A percentile compares a stretch with the other conserved stretches of the same genome.
Conservation (phyloP, 2,113 vertebrate species). For the Cyrtonyx montezumae region DNA sequence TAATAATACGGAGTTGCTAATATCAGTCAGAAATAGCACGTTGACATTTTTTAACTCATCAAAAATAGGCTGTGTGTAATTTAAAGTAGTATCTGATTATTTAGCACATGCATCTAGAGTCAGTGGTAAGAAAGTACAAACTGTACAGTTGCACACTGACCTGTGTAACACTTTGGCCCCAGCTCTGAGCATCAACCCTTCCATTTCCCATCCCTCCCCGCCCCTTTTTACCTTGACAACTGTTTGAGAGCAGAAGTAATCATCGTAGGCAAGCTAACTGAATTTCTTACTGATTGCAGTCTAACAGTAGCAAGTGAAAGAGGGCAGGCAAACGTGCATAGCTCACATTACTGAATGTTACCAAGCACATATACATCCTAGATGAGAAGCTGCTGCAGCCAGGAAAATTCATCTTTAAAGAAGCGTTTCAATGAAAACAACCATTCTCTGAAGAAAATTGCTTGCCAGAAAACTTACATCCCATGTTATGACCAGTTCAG, state of each 20-base stretch:
- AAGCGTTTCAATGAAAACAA: neutral
- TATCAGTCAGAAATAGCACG: neutral
- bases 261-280: neutral
- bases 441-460: neutral
- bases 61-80: neutral
- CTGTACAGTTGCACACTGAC: neutral
- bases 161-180: neutral
- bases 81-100: neutral
- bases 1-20: neutral
- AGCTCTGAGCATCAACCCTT: neutral
- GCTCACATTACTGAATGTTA: neutral
- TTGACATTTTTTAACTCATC: neutral
- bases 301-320: neutral
- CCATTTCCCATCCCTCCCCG: neutral
- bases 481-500: slow-evolving; percentile 98
- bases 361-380: neutral
- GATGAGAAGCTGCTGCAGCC: slow-evolving; percentile 13
- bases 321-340: neutral
- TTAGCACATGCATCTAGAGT: neutral
- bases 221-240: neutral
- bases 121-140: neutral
- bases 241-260: neutral
- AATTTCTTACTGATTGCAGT: neutral
- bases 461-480: slow-evolving; percentile 87
- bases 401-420: neutral